These are phyloP conservation scores for Tridacna gigas DNA, from an alignment of 2,888 invertebrate species.

Conservation along the genomic window DNA sequence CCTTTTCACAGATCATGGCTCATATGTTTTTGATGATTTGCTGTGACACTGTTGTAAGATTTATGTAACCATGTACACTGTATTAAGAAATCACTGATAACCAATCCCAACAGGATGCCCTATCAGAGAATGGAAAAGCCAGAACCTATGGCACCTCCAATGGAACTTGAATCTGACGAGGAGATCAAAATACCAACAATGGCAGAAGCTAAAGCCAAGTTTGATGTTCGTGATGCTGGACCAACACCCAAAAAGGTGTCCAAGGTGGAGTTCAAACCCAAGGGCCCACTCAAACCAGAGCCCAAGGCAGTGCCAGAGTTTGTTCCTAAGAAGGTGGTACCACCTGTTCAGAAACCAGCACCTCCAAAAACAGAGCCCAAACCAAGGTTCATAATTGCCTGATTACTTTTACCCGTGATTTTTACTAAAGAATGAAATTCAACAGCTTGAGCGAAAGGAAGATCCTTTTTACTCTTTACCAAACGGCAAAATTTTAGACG, in stretches of 20 bases:
- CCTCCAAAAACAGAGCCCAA: constrained; percentile 38
- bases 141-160: constrained; percentile 55
- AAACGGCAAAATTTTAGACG: too few relatives aligned
- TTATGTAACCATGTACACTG: too few relatives aligned
- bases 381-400: constrained; percentile 51
- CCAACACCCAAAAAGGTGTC: constrained; percentile 57
- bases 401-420: background rate
- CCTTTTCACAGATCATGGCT: too few relatives aligned
- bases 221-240: constrained; percentile 64
- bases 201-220: constrained; percentile 73
- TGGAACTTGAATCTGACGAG: constrained; percentile 70
- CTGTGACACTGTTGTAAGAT: too few relatives aligned
- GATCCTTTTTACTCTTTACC: too few relatives aligned
- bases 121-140: constrained; percentile 50
- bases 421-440: too few relatives aligned
- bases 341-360: constrained; percentile 53
- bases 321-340: constrained; percentile 56
- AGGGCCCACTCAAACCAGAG: constrained; percentile 40
- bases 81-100: background rate
- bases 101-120: constrained; percentile 46
- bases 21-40: too few relatives aligned
- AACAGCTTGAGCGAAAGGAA: too few relatives aligned
- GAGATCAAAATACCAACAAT: constrained; percentile 71
- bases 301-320: constrained; percentile 51
- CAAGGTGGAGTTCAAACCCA: constrained; percentile 60